phyloP scores from a whole-genome alignment of 2,888 invertebrate species.

The Cyrtodaria siliqua region DNA sequence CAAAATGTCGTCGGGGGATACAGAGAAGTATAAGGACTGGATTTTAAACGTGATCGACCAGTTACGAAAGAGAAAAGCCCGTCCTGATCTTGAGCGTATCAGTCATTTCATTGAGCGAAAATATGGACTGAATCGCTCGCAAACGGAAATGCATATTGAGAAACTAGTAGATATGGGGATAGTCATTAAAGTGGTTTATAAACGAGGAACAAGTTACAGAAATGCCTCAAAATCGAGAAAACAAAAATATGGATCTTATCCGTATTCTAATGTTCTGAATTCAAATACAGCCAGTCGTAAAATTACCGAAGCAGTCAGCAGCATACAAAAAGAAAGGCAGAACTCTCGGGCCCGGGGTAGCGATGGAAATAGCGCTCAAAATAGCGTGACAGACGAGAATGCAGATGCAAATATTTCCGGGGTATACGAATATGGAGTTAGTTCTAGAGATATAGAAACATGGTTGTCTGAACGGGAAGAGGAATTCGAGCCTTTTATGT shows the following conservation, averaged over 20 bases:
- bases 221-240: conserved; percentile 91
- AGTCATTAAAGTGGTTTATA: conserved; percentile 94
- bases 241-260: conserved; percentile 87
- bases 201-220: conserved; percentile 94
- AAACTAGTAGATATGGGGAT: conserved; percentile 92
- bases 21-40: conserved; percentile 46
- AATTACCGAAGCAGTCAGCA: conserved; percentile 70
- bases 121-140: conserved; percentile 90
- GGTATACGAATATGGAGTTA: conserved; percentile 53
- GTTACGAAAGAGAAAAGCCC: conserved; percentile 93
- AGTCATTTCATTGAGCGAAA: conserved; percentile 93
- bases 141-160: conserved; percentile 89
- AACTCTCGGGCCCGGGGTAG: not conserved
- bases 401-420: conserved; percentile 10
- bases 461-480: conserved; percentile 70
- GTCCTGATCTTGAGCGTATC: conserved; percentile 93
- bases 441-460: conserved; percentile 76
- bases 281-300: conserved; percentile 70
- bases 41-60: conserved; percentile 95
- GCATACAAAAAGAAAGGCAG: conserved; percentile 27
- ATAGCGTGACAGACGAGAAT: not conserved
- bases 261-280: conserved; percentile 78
- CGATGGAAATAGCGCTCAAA: not conserved
- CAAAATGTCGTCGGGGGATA: conserved; percentile 48
- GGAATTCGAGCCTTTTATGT: conserved; percentile 69